Evolutionary conservation across 2,888 invertebrate genomes (phyloP).

Genomic region (Tetrapedia diversipes): DNA sequence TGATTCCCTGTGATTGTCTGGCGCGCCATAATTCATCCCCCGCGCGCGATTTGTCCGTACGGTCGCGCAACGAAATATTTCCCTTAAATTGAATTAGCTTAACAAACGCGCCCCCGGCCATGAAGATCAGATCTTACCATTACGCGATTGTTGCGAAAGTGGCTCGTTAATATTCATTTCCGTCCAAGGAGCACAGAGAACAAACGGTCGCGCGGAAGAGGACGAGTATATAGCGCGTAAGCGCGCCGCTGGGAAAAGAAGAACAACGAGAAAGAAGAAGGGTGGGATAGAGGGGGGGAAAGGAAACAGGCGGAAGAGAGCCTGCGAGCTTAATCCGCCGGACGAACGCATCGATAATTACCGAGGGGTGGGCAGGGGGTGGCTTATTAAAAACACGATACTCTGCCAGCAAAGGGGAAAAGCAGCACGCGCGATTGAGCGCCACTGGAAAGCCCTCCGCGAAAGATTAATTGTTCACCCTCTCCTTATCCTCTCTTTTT

Average conservation of each 20-base stretch:
- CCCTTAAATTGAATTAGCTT: constrained; percentile 53
- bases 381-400: constrained; percentile 49
- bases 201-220: constrained; percentile 33
- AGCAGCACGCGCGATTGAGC: constrained; percentile 53
- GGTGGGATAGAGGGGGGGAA: neutral
- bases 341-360: constrained; percentile 28
- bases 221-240: constrained; percentile 3
- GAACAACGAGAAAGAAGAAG: neutral
- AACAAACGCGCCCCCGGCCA: constrained; percentile 45
- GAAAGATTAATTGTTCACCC: constrained; percentile 72
- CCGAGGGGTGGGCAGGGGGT: too few species aligned
- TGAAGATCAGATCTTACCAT: constrained; percentile 47
- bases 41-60: constrained; percentile 11
- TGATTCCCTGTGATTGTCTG: constrained; percentile 9
- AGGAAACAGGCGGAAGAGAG: neutral
- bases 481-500: constrained; percentile 56
- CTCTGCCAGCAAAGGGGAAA: constrained; percentile 34
- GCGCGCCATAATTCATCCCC: constrained; percentile 18
- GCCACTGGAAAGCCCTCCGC: constrained; percentile 53
- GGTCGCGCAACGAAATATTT: constrained; percentile 13
- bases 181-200: constrained; percentile 42
- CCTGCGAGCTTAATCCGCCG: neutral
- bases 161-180: constrained; percentile 58
- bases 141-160: constrained; percentile 50
- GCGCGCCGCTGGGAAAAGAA: neutral